Evolutionary conservation across 2,113 vertebrate species (phyloP), one percentile per base, ranked within the genome.

Genomic region (Mastomys coucha): DNA sequence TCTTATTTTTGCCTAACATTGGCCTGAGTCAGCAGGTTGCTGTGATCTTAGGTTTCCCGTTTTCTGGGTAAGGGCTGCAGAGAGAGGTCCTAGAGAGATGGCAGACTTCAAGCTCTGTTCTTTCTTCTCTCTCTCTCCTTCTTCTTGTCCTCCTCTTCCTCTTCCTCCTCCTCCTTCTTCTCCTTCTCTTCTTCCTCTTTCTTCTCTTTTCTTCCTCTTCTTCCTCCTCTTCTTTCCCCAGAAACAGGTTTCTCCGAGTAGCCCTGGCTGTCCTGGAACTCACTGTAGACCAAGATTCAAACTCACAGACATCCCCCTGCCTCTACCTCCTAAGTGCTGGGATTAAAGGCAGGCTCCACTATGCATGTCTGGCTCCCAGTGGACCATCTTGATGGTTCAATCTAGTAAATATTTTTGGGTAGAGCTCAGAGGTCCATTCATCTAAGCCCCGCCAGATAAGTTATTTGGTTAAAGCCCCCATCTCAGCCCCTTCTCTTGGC

Each of bases 1-100:
- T 4, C 78, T 91, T 85, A 36, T 2, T 86, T 91, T 91, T 73
- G 53, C 60, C 56, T 72, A 39, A 78, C n/a, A 70, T n/a, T 65
- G 80, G 67, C 31, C 42, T 82, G 81, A 7, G 22, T 24, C 39
- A 75, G 51, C 51, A 1, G 53, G 53, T 70, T 70, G 77, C 51
- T 81, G 19, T 56, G 11, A 63, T 4, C 26, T 51, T 22, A 7
- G 19, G 75, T 49, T 76, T 28, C 39, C 73, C 2, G 7, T 49
- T n/a, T 14, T 77, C 75, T 51, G 76, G 13, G 13, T 53, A 6
- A 51, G 31, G 76, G 22, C 45, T 80, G 45, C 10, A 77, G 22
- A 22, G 22, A 76, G 63, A 72, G 69, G 33, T 17, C 20, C 72
- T 11, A 45, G 26, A 22, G 36, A 91, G 42, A 39, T 7, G 39